Base-by-base conservation (phyloP, 1,140 invertebrate genomes). In the Cyclina sinensis region DNA sequence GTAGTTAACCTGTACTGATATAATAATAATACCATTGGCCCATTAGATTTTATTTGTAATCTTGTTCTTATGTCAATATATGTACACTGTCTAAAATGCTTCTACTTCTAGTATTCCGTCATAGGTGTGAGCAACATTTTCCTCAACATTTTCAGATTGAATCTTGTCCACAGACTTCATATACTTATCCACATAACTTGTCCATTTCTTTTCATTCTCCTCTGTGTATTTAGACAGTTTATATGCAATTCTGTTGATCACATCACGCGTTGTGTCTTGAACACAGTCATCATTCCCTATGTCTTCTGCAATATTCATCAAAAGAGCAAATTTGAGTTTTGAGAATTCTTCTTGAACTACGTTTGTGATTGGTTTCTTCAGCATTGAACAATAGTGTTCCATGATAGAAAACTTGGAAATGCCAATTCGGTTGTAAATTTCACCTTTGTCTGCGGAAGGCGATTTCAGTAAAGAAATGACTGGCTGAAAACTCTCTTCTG, bases 291-390 rank as follows among this genome's bases (percentile, higher is more conserved):
- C 57, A 14, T 62, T 62, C 27, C 57, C 57, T n/a, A 62, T 62
- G 3, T 62, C 57, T 62, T 62, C 57, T n/a, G 57, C 57, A 27
- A 62, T 62, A 14, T 62, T n/a, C 57, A 62, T 62, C n/a, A 62
- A 27, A 62, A 62, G n/a, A 24, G 57, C 57, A 27, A 62, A 62
- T 27, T 62, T 62, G 1, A 62, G 57, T n/a, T 62, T 62, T 62
- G 57, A 62, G 27, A 62, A 62, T 62, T 62, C 57, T 62, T 62
- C 57, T 27, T 62, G 57, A 27, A 62, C 57, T 27, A 27, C 27
- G 57, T 62, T 62, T 7, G 27, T n/a, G 24, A 62, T 62, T 27
- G 57, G 57, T 14, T 62, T 62, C 24, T 62, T 62, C 14, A 62
- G 14, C 57, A 62, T 62, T 27, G 57, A 27, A 62, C 57, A 62